Conservation (phyloP, 2,888 invertebrate genomes). For the Melinaea menophilus region DNA sequence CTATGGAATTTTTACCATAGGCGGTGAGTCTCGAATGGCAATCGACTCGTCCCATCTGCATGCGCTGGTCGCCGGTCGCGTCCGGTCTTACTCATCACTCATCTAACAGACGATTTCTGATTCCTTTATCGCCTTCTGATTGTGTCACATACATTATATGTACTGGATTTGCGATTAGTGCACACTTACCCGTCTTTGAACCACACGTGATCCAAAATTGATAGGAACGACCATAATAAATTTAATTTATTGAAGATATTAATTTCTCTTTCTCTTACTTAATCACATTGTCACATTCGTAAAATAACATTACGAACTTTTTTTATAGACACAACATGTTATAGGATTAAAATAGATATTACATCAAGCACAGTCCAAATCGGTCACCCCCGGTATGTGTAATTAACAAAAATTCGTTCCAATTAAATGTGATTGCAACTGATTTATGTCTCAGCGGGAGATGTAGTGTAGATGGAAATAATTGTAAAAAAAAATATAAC, state of each 20-base stretch:
- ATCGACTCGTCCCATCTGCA: constrained; percentile 66
- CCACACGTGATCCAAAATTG: too few relatives aligned
- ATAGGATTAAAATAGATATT: neutral
- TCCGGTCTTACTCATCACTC: constrained; percentile 75
- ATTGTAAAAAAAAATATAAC: neutral
- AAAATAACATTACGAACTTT: too few relatives aligned
- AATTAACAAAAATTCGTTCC: constrained; percentile 35
- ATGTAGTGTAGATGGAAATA: constrained; percentile 12
- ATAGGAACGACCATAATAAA: too few relatives aligned
- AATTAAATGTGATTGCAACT: constrained; percentile 37
- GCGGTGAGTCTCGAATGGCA: constrained; percentile 68
- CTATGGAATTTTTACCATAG: constrained; percentile 74
- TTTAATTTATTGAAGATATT: too few relatives aligned
- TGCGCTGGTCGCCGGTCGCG: constrained; percentile 63
- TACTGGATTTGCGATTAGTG: too few relatives aligned
- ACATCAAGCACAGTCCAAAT: constrained; percentile 14
- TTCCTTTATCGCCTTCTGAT: constrained; percentile 37
- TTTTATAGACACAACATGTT: neutral
- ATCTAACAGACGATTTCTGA: constrained; percentile 59
- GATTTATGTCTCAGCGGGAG: constrained; percentile 61
- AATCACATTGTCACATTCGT: too few relatives aligned
- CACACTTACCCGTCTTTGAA: too few relatives aligned
- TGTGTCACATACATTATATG: neutral
- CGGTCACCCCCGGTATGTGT: constrained; percentile 32
- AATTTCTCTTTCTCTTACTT: too few relatives aligned